Evolutionary conservation across 2,888 invertebrate species (phyloP), one percentile per base, ranked within the genome.

Genomic region (Aphrophora alni): DNA sequence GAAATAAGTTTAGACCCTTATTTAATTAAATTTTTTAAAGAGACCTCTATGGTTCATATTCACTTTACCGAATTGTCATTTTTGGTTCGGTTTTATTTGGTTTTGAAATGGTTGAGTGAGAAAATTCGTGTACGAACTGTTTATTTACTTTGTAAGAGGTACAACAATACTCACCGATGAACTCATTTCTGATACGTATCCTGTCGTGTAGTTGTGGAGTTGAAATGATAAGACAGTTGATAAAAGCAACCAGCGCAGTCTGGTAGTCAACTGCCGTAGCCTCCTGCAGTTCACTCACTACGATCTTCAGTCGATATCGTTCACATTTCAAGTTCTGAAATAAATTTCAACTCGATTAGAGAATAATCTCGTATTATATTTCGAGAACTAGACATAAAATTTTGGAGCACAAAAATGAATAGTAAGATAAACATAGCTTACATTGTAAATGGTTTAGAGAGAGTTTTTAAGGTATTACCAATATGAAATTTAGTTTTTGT

Each of bases 201-300:
- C 98, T 91, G 87, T 98, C 97, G 84, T 95, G 95, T 83, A 97
- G 91, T 81, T 94, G 92, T 73, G 96, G 93, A 14, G 96, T 96
- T 25, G 97, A 96, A 87, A 97, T 96, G 88, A 98, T 95, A 88
- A 98, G 93, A 88, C 98, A 98, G 91, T 98, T 98, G 89, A 98
- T 93, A 90, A 98, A 98, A 80, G 97, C 97, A 87, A 98, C 91
- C 85, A 98, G 90, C 7, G 97, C 95, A 14, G 96, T 96, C 91
- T 95, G 95, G 90, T 98, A 98, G 89, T 97, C 97, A 78, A 94
- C 92, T 82, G 93, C 92, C 68, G 80, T 78, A 44, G 97, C 94
- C 85, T 93, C 92, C 88, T 94, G 94, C 87, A 98, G 90, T 89
- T 98, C 98, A 85, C 94, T 93, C 81, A 98, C 94, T 84, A 98